A percentile compares a stretch with the other conserved stretches of the same genome.
These are phyloP conservation scores for Varecia variegata DNA, from an alignment of 2,797 vertebrate species.

Conservation along the genomic window DNA sequence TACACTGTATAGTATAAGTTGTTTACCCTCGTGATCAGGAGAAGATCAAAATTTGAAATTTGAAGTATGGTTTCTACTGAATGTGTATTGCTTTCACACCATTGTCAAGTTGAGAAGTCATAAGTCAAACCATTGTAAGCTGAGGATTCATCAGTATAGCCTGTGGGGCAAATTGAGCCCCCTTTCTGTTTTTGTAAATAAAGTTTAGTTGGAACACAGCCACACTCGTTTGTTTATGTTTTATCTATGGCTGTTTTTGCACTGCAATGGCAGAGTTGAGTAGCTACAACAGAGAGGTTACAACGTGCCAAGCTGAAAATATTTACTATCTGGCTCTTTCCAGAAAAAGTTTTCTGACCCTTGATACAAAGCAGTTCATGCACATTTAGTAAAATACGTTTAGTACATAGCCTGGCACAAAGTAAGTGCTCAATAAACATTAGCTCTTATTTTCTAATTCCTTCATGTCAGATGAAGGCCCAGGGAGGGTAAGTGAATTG, in stretches of 20 bases:
- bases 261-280: not conserved
- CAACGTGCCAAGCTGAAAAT: not conserved
- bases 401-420: not conserved
- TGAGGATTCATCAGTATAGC: not conserved
- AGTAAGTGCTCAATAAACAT: not conserved
- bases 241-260: not conserved
- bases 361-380: not conserved
- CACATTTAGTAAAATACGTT: not conserved
- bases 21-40: not conserved
- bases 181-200: not conserved
- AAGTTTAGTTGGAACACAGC: not conserved
- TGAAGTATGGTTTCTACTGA: not conserved
- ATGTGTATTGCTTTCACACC: not conserved
- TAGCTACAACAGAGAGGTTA: not conserved
- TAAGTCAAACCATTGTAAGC: not conserved
- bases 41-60: not conserved
- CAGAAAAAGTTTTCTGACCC: not conserved
- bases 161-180: not conserved
- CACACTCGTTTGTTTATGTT: not conserved
- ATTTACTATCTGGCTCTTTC: not conserved
- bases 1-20: not conserved
- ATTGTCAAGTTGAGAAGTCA: too few species aligned
- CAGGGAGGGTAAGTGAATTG: not conserved
- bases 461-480: not conserved
- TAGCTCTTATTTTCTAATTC: not conserved